Evolutionary conservation across 2,888 invertebrate species (phyloP), one percentile per base, ranked within the genome.

Genomic region (Amblyjoppa proteus): DNA sequence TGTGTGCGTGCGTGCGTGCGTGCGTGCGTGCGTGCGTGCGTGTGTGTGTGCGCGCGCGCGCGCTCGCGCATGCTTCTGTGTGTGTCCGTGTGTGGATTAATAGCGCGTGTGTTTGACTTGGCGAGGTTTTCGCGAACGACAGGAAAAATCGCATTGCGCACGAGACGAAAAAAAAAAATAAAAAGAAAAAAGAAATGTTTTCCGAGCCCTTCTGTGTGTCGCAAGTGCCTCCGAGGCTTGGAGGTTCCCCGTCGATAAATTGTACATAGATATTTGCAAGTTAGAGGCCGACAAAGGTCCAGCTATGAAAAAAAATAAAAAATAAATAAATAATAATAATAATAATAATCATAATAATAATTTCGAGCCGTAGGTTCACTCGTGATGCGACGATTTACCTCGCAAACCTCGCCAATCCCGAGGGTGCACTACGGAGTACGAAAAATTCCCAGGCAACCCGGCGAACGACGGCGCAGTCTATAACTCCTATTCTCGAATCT

Each of bases 401-500:
- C 81, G 81, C 84, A 68, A 81, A 61, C 77, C 81, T 81, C 84
- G 81, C 74, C 81, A 84, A 78, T 73, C 69, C 71, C 80, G 56
- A 75, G 76, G 76, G 25, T 61, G 49, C 71, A 49, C 66, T 34
- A 83, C 74, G 82, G 53, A 78, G 69, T 71, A 64, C 80, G 69
- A 41, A 83, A 68, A 75, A 73, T 71, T 88, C 87, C 87, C 82
- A 84, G 49, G 70, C 81, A 83, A 38, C 38, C 53, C 28, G 9
- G 28, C 69, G 20, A 20, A 69, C 68, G 9, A 41, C 16, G 38
- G n/a, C 16, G n/a, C 20, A 45, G 25, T 70, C 80, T 71, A 49
- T 71, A 9, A 9, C 41, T 81, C 56, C 58, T 61, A 38, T 76
- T 82, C 79, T 85, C 68, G 75, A 56, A 76, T 66, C 45, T 51